Evolutionary conservation across 2,888 invertebrate genomes (phyloP).

Genomic region (Hypselothyrea guttata): DNA sequence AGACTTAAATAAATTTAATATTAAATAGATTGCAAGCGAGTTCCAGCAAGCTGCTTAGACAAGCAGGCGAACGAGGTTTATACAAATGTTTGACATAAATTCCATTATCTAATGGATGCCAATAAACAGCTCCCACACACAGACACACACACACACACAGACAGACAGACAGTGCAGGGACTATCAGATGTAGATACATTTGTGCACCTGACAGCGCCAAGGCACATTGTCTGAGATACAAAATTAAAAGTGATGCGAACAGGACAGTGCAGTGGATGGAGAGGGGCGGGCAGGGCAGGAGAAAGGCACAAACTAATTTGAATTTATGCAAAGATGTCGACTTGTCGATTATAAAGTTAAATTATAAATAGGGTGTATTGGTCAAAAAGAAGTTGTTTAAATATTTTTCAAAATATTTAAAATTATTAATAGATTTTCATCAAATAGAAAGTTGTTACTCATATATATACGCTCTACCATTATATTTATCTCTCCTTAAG

Average conservation of each 20-base stretch:
- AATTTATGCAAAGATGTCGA: slow-evolving; percentile 63
- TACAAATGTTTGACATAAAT: slow-evolving; percentile 65
- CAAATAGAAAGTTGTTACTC: too few species aligned
- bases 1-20: slow-evolving; percentile 3
- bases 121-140: slow-evolving; percentile 50
- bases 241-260: slow-evolving; percentile 72
- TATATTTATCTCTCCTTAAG: too few species aligned
- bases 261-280: not conserved
- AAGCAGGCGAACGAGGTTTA: too few species aligned
- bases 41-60: not conserved
- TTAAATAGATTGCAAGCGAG: slow-evolving; percentile 9
- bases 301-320: slow-evolving; percentile 61
- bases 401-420: too few species aligned
- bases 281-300: not conserved
- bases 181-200: slow-evolving; percentile 52
- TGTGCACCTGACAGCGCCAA: slow-evolving; percentile 62
- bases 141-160: not conserved
- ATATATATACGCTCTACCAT: too few species aligned
- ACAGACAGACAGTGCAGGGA: too few species aligned
- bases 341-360: slow-evolving; percentile 19
- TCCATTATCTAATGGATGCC: slow-evolving; percentile 75
- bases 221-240: slow-evolving; percentile 56
- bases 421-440: too few species aligned
- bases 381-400: too few species aligned
- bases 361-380: too few species aligned